Evolutionary conservation across 2,888 invertebrate species (phyloP), one percentile per base, ranked within the genome.

Genomic region (Himalopsyche tibetana): DNA sequence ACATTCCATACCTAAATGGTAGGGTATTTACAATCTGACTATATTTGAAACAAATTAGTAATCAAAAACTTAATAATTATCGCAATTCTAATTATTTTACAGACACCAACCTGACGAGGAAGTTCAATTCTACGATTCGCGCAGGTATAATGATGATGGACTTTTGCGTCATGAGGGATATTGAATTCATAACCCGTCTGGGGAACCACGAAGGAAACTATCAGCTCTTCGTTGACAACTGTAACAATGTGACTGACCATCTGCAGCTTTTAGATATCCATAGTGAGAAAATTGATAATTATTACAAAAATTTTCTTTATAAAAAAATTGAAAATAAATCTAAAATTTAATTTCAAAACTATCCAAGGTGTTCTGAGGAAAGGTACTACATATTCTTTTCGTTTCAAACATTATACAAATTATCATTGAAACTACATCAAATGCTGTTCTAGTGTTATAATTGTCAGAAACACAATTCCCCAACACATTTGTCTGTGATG

Each of bases 151-250:
- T 89, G 12, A 9, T 90, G n/a, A 84, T 92, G 85, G 90, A 90
- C 87, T 89, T 89, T 87, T 89, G 90, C 74, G 85, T 89, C 1
- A 80, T 89, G 19, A 89, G 90, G 0, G 92, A 91, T 85, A 89
- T 89, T 11, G 92, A 91, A 88, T 88, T 90, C 80, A 89, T 89
- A 69, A 82, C 90, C 2, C 90, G 89, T 85, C 90, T 91, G 63
- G 88, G 89, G 0, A 89, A 90, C 87, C 83, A 90, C 89, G 92
- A 91, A 89, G 92, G 92, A 0, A 90, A 91, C 11, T 90, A 91
- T 56, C 88, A 88, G 36, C 80, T 87, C 56, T 89, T 89, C 83
- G 83, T 91, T 0, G 88, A 91, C 80, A 90, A 91, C 89, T 90
- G 91, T 40, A 91, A 92, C 3, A 84, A 89, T 0, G 86, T 92